A percentile compares a stretch with the other conserved stretches of the same genome.
Evolutionary conservation across 2,888 invertebrate genomes (phyloP).

Genomic region (Cheilosia vernalis): DNA sequence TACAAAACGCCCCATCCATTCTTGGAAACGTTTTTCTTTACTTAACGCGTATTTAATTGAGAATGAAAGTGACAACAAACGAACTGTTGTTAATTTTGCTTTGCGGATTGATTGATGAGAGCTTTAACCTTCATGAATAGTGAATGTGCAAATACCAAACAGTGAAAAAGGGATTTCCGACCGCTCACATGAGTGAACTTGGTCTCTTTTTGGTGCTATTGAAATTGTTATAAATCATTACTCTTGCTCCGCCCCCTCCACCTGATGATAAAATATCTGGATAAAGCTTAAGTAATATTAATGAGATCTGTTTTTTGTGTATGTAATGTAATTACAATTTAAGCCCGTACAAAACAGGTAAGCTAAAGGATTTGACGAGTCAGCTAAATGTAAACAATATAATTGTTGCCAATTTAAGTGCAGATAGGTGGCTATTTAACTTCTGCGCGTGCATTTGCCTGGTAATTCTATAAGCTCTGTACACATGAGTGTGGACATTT

Average conservation of each 20-base stretch:
- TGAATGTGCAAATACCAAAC: background rate
- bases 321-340: slow-evolving; percentile 7
- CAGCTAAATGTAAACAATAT: slow-evolving; percentile 10
- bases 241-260: background rate
- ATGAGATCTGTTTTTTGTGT: slow-evolving; percentile 10
- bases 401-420: slow-evolving; percentile 2
- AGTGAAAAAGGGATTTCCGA: slow-evolving; percentile 11
- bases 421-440: background rate
- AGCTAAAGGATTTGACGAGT: slow-evolving; percentile 1
- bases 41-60: slow-evolving; percentile 17
- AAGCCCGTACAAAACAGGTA: slow-evolving; percentile 1
- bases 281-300: slow-evolving; percentile 29
- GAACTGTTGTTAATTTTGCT: slow-evolving; percentile 6
- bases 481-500: background rate
- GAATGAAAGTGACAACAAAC: slow-evolving; percentile 21
- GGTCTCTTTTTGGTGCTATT: background rate
- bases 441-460: background rate
- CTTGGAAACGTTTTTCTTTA: background rate
- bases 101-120: slow-evolving; percentile 35
- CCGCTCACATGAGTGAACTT: slow-evolving; percentile 4
- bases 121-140: slow-evolving; percentile 12
- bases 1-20: background rate
- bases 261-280: slow-evolving; percentile 2
- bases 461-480: background rate
- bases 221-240: slow-evolving; percentile 38